These are phyloP conservation scores for Sylvilagus floridanus DNA, from an alignment of 2,797 vertebrate genomes.

Conservation along the genomic window DNA sequence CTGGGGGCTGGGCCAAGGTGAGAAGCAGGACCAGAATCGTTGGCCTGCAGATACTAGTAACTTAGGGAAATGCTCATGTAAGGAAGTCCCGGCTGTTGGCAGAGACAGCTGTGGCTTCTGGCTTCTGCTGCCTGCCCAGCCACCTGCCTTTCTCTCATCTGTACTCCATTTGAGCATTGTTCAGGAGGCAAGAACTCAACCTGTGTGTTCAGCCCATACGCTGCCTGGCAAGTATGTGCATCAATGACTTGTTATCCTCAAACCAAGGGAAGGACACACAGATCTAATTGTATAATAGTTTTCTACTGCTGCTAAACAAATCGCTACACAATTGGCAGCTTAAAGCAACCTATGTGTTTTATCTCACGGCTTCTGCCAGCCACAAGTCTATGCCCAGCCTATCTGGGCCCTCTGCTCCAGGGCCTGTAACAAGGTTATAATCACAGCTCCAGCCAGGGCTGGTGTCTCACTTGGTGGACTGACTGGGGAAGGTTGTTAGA, in stretches of 20 bases:
- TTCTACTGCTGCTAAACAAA: neutral
- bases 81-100: neutral
- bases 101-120: constrained; percentile 22
- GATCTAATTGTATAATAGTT: neutral
- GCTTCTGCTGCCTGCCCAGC: neutral
- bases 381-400: neutral
- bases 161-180: neutral
- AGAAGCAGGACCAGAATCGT: neutral
- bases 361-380: neutral
- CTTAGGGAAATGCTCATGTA: neutral
- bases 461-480: neutral
- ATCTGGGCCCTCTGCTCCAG: neutral
- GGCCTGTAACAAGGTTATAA: neutral
- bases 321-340: neutral
- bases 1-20: neutral
- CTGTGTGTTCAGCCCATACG: neutral
- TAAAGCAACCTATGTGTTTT: neutral
- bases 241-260: neutral
- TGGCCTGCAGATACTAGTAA: neutral
- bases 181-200: neutral
- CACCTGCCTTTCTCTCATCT: neutral
- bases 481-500: neutral
- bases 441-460: neutral
- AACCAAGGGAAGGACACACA: neutral
- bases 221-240: neutral